A percentile compares a stretch with the other conserved stretches of the same genome.
Conservation (phyloP, 2,888 invertebrate genomes). For the Eilema griseolum region DNA sequence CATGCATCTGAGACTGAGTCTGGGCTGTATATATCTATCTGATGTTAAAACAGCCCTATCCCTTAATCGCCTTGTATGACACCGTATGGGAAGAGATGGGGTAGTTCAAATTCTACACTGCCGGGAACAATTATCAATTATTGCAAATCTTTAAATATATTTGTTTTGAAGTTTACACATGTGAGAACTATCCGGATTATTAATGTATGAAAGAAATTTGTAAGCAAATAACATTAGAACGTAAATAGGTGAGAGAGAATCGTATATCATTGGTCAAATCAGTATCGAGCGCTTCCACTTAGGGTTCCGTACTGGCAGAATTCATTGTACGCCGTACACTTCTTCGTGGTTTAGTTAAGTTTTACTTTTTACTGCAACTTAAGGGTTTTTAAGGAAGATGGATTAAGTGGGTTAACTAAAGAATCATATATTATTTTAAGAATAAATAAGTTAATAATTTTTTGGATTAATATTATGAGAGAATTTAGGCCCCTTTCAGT, state of each 20-base stretch:
- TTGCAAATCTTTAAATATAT: too few species aligned
- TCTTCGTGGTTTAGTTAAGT: neutral
- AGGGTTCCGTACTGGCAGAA: neutral
- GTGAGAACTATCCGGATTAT: neutral
- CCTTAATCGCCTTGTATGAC: too few species aligned
- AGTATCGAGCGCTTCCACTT: neutral
- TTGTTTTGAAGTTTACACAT: neutral
- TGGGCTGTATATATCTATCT: too few species aligned
- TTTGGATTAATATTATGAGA: neutral
- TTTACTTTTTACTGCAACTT: neutral
- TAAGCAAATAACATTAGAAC: neutral
- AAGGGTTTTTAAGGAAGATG: neutral
- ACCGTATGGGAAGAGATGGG: too few species aligned
- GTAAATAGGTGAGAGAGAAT: neutral
- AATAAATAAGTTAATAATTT: neutral
- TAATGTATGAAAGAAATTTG: neutral
- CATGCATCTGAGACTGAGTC: too few species aligned
- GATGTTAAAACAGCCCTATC: too few species aligned
- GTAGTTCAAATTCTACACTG: too few species aligned
- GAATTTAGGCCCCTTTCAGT: neutral
- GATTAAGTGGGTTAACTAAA: neutral
- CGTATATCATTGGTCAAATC: slow-evolving; percentile 1
- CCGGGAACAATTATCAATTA: too few species aligned
- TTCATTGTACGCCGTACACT: neutral
- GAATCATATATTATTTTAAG: neutral